Conservation (phyloP, 2,888 invertebrate species). For the Empis stercorea region DNA sequence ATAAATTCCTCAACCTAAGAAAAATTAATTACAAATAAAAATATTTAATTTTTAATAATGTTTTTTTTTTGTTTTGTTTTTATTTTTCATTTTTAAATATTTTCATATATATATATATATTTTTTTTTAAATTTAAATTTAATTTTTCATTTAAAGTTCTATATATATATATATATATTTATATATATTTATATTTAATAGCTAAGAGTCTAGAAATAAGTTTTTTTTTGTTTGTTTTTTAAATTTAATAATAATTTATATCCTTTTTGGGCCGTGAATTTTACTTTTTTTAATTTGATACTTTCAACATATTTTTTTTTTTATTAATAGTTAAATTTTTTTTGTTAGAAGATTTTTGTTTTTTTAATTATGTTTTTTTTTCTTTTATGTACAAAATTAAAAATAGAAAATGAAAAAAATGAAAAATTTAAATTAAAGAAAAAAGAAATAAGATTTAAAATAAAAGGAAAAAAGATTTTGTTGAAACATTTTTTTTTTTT, state of each 20-base stretch:
- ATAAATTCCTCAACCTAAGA: too few species aligned
- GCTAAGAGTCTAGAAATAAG: neutral
- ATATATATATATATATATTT: slow-evolving; percentile 1
- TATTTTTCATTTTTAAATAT: neutral
- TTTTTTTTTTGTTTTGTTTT: neutral
- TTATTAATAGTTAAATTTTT: neutral
- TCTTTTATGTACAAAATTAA: neutral
- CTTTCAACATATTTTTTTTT: neutral
- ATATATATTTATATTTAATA: neutral
- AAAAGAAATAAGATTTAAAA: neutral
- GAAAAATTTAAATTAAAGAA: neutral
- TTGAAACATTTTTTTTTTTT: neutral
- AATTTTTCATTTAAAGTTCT: slow-evolving; percentile 2
- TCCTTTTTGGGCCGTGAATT: slow-evolving; percentile 1
- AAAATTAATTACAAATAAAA: too few species aligned
- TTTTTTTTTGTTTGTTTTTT: neutral
- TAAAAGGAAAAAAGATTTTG: neutral
- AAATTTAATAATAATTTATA: neutral
- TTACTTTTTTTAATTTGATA: neutral
- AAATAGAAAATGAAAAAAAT: neutral
- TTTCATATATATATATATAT: neutral
- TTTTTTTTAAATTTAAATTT: neutral
- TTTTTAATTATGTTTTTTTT: neutral
- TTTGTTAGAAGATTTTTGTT: too few species aligned
- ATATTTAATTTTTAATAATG: neutral